A percentile compares a stretch with the other conserved stretches of the same genome.
Conservation (phyloP, 2,888 invertebrate species). For the Hemistola chrysoprasaria region DNA sequence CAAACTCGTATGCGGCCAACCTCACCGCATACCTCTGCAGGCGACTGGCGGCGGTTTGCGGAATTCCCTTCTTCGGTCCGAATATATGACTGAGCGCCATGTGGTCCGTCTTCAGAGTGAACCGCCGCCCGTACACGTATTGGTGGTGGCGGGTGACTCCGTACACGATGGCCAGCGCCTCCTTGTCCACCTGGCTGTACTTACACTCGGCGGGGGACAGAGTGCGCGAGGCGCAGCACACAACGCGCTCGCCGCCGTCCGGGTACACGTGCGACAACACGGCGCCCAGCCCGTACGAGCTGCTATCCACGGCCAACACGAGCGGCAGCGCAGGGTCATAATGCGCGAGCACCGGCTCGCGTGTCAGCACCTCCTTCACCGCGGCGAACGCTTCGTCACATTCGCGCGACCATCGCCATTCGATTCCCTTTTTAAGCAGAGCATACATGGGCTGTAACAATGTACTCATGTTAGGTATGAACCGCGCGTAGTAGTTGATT, state of each 20-base stretch:
- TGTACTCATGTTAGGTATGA: conserved; percentile 18
- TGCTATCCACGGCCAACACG: conserved; percentile 31
- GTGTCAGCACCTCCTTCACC: conserved; percentile 14
- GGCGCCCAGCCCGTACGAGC: conserved; percentile 31
- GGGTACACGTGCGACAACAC: conserved; percentile 24
- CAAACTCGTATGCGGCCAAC: no score
- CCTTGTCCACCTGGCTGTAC: no score
- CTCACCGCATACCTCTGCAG: conserved; percentile 1
- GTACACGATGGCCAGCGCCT: conserved; percentile 29
- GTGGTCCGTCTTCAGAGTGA: conserved; percentile 11
- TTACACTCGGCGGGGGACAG: no score
- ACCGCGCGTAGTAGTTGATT: no score
- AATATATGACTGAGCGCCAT: conserved; percentile 3
- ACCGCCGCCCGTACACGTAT: conserved; percentile 24
- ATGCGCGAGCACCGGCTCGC: conserved; percentile 20
- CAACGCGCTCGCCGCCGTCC: conserved; percentile 27
- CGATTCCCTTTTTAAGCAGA: conserved; percentile 17
- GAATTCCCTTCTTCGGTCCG: neutral
- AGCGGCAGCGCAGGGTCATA: conserved; percentile 14
- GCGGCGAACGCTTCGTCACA: conserved; percentile 17
- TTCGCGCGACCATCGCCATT: conserved; percentile 20
- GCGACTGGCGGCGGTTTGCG: no score
- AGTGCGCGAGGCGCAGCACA: no score
- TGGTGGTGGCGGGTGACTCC: conserved; percentile 27
- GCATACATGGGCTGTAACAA: conserved; percentile 23